A percentile compares a stretch with the other conserved stretches of the same genome.
Evolutionary conservation across 2,113 vertebrate species (phyloP).

Genomic region (Salvelinus namaycush): DNA sequence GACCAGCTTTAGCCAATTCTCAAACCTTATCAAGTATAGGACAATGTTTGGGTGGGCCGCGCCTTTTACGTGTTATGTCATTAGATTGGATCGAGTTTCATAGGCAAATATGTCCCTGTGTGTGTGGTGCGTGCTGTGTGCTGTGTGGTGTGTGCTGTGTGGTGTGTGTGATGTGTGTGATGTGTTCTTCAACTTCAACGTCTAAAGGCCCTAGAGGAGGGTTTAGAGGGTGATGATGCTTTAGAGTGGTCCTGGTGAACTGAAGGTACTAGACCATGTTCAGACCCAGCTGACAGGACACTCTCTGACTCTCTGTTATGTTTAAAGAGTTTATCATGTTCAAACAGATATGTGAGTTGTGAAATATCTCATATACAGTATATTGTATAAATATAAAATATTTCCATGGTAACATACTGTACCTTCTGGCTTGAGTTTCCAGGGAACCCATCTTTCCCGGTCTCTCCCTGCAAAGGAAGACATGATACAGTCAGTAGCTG

Average conservation of each 20-base stretch:
- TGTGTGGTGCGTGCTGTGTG: too few relatives aligned
- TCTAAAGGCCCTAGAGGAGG: neutral
- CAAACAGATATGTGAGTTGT: neutral
- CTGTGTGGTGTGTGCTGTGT: too few relatives aligned
- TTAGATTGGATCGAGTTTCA: slow-evolving; percentile 43
- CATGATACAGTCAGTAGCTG: slow-evolving; percentile 51
- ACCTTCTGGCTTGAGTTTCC: slow-evolving; percentile 78
- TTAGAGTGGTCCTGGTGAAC: neutral
- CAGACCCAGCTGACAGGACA: neutral
- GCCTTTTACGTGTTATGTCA: slow-evolving; percentile 36
- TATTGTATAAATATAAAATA: neutral
- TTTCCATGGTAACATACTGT: slow-evolving; percentile 12
- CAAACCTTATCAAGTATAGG: slow-evolving; percentile 21
- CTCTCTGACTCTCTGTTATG: neutral
- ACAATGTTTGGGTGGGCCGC: slow-evolving; percentile 17
- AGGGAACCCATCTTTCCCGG: slow-evolving; percentile 69
- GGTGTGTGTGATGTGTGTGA: too few relatives aligned
- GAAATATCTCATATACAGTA: too few relatives aligned
- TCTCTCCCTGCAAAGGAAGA: slow-evolving; percentile 63
- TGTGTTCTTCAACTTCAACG: neutral
- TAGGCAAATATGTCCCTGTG: slow-evolving; percentile 41
- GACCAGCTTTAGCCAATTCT: slow-evolving; percentile 16
- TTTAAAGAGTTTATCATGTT: neutral
- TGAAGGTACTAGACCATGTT: too few relatives aligned
- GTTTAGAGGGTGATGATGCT: neutral